Percentiles rank a stretch among this genome's conserved stretches.
Conservation (phyloP, 1,140 invertebrate species). For the Trichonephila clavata region DNA sequence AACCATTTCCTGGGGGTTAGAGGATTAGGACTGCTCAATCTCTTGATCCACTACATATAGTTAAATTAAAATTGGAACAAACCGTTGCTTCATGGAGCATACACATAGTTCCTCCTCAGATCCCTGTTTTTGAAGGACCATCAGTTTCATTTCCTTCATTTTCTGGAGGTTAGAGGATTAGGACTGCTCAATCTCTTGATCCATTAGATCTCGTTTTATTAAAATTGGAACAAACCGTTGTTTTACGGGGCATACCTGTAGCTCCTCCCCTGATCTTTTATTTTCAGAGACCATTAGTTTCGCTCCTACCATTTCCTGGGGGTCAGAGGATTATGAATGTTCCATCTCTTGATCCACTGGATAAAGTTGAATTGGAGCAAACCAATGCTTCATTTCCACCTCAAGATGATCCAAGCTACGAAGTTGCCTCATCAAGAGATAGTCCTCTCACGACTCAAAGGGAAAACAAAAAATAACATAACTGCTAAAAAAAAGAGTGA, state of each 20-base stretch:
- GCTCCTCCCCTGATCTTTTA: no score
- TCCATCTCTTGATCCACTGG: conserved; percentile 79
- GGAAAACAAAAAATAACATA: no score
- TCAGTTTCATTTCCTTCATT: no score
- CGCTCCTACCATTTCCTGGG: conserved; percentile 74
- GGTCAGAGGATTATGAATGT: conserved; percentile 77
- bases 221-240: conserved; percentile 38
- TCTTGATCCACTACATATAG: conserved; percentile 80
- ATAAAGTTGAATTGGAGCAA: conserved; percentile 79
- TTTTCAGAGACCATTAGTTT: no score
- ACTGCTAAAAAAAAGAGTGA: no score
- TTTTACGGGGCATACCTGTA: no score
- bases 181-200: conserved; percentile 78
- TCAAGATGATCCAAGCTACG: no score
- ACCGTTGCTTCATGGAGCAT: no score
- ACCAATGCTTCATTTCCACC: conserved; percentile 71
- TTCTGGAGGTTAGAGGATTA: conserved; percentile 76
- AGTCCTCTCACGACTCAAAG: no score
- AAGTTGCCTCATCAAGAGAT: no score
- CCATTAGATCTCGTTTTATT: conserved; percentile 80
- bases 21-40: conserved; percentile 77
- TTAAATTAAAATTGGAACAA: conserved; percentile 75
- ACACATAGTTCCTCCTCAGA: no score
- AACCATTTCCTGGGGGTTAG: conserved; percentile 75
- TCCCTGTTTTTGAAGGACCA: no score